Evolutionary conservation across 2,797 vertebrate genomes (phyloP).

Genomic region (Rousettus madagascariensis): DNA sequence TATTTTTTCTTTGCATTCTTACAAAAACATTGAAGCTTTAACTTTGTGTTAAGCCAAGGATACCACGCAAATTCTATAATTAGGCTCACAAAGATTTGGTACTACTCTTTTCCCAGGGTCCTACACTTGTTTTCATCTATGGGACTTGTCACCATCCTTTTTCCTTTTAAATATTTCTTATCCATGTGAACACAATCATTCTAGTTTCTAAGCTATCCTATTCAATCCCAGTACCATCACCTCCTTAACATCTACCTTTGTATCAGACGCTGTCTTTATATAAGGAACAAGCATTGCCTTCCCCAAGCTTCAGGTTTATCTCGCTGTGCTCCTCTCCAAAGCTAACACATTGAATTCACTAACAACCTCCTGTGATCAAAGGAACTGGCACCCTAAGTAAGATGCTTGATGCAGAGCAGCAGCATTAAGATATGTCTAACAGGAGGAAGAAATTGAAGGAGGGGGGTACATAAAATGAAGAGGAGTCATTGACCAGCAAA

Average conservation of each 20-base stretch:
- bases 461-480: conserved; percentile 36
- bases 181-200: neutral
- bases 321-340: neutral
- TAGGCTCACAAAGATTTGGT: neutral
- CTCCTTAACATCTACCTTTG: neutral
- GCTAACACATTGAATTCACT: neutral
- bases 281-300: neutral
- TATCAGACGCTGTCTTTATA: neutral
- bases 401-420: neutral
- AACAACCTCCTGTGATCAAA: neutral
- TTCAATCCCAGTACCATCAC: neutral
- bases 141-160: neutral
- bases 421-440: conserved; percentile 49
- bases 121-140: neutral
- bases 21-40: neutral
- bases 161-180: neutral
- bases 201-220: neutral
- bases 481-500: conserved; percentile 70
- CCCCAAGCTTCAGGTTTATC: neutral
- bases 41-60: neutral
- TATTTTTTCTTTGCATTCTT: neutral
- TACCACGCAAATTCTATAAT: neutral
- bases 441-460: neutral
- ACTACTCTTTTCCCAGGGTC: neutral
- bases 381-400: neutral